These are phyloP conservation scores for Hipposideros armiger DNA, from an alignment of 2,113 vertebrate genomes.

Conservation along the genomic window DNA sequence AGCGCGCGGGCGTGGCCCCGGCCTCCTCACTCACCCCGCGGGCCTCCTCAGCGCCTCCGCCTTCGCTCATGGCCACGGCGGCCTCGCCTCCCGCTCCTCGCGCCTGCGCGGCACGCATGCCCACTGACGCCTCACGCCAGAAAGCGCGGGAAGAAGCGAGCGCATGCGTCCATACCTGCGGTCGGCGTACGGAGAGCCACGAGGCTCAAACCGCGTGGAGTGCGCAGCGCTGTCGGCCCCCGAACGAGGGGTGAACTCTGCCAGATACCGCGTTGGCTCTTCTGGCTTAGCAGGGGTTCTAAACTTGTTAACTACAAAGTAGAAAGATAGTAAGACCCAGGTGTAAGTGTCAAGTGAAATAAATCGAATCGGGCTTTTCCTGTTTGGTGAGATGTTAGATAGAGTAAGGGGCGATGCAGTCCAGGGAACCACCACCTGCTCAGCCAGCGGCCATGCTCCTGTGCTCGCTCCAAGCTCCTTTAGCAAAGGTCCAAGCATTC, in stretches of 20 bases:
- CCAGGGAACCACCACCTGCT: background rate
- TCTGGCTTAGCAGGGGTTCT: background rate
- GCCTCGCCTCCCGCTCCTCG: accelerated
- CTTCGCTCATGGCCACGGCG: background rate
- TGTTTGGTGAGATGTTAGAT: background rate
- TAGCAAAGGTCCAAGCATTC: background rate
- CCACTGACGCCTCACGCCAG: background rate
- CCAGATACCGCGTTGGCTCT: accelerated
- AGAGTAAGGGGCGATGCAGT: background rate
- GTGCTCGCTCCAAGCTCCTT: background rate
- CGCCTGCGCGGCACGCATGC: background rate
- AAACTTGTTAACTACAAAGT: background rate
- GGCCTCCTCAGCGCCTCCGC: background rate
- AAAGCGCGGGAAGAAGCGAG: constrained; percentile 53
- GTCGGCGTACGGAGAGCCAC: background rate
- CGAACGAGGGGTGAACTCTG: accelerated
- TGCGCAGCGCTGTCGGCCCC: accelerated
- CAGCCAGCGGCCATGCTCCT: accelerated
- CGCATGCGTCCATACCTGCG: background rate
- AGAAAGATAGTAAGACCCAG: background rate
- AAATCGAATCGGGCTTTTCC: background rate
- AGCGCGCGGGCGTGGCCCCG: accelerated
- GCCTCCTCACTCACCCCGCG: constrained; percentile 28
- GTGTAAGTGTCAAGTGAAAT: background rate
- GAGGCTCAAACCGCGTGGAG: background rate